A percentile compares a stretch with the other conserved stretches of the same genome.
phyloP scores from a whole-genome alignment of 2,888 invertebrate genomes.

The Steinernema carpocapsae region DNA sequence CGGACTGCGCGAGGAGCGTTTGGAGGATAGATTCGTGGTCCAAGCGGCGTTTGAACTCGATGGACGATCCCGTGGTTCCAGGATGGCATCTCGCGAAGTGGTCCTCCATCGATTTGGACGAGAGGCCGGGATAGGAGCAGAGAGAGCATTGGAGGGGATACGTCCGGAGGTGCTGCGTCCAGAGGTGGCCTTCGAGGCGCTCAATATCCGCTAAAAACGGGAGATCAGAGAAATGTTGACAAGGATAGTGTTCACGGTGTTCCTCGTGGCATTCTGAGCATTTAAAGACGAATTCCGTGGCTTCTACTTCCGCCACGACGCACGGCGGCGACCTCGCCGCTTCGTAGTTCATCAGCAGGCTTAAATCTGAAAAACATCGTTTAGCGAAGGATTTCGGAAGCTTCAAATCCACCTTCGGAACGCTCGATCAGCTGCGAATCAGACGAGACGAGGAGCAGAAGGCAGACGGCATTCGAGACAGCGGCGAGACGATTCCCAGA shows the following conservation, averaged over 20 bases:
- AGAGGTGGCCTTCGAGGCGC: constrained; percentile 32
- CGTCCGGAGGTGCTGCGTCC: constrained; percentile 35
- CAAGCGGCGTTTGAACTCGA: constrained; percentile 53
- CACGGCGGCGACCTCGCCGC: no score
- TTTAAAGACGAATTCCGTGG: neutral
- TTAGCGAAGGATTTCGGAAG: no score
- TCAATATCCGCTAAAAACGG: neutral
- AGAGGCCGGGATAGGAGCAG: constrained; percentile 16
- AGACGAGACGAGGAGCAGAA: no score
- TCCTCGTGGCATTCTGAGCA: constrained; percentile 30
- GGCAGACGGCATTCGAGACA: no score
- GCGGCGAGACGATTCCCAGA: no score
- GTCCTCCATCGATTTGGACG: constrained; percentile 7
- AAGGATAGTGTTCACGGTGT: neutral
- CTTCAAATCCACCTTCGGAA: no score
- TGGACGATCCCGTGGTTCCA: neutral
- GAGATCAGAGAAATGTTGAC: neutral
- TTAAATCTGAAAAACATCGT: no score
- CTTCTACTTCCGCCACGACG: no score
- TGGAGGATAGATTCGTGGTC: constrained; percentile 50
- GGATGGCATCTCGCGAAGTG: constrained; percentile 31
- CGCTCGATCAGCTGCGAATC: no score
- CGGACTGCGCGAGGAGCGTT: constrained; percentile 53
- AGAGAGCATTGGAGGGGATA: constrained; percentile 34
- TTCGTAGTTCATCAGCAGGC: no score